These are phyloP conservation scores for Bos indicus DNA, from an alignment of 2,113 vertebrate genomes.

Conservation along the genomic window DNA sequence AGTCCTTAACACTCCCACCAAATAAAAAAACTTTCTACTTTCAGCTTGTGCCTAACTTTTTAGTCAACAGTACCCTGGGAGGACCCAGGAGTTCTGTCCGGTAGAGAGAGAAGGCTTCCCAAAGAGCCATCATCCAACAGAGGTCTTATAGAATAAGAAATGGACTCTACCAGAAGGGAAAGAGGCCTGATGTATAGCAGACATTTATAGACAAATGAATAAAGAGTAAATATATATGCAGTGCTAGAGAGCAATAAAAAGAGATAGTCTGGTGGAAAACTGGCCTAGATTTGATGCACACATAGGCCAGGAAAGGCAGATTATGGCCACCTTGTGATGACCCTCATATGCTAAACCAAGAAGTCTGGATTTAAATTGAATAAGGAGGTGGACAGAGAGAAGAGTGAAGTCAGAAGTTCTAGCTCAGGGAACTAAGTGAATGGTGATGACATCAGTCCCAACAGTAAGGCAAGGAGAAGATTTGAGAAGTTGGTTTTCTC, in stretches of 20 bases:
- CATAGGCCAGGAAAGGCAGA: background rate
- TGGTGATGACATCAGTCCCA: background rate
- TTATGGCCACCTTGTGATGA: background rate
- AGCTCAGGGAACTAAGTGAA: background rate
- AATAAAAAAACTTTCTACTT: background rate
- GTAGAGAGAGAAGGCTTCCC: background rate
- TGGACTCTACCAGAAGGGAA: rapidly evolving
- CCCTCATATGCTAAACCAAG: background rate
- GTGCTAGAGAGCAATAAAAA: background rate
- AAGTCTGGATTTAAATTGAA: background rate
- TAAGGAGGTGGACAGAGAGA: background rate
- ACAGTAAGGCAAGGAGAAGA: background rate
- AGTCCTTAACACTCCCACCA: background rate
- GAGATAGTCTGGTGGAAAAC: background rate
- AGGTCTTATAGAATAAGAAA: background rate
- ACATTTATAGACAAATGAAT: background rate
- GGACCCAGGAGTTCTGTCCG: background rate
- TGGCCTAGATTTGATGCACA: background rate
- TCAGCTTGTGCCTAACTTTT: background rate
- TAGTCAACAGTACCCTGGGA: background rate
- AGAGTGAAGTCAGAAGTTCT: background rate
- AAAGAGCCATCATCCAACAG: background rate
- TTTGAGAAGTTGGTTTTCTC: background rate
- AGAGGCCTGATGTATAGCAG: background rate
- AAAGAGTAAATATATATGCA: too few relatives aligned